phyloP scores from a whole-genome alignment of 2,888 invertebrate species.

The Eurois occulta region DNA sequence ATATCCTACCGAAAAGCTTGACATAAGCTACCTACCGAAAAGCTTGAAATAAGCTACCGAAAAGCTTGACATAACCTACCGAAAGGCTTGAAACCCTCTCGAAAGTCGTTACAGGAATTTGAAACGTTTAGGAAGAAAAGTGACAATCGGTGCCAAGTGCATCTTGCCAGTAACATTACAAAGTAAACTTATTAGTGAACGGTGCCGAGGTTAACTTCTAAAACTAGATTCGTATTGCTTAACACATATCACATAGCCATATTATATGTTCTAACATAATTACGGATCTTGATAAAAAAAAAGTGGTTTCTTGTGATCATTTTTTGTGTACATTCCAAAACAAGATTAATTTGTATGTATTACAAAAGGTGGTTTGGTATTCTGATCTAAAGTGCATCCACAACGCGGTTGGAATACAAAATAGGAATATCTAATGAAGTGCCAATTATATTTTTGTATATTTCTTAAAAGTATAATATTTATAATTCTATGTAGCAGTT shows the following conservation, averaged over 20 bases:
- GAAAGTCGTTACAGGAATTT: neutral
- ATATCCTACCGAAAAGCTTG: neutral
- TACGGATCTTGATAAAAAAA: conserved; percentile 7
- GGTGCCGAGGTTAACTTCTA: conserved; percentile 46
- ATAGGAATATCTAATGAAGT: neutral
- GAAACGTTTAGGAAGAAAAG: neutral
- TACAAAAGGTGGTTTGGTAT: neutral
- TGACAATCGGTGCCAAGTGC: neutral
- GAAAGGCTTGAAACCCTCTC: neutral
- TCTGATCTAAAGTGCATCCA: neutral
- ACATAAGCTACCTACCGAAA: neutral
- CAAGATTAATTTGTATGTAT: conserved; percentile 1
- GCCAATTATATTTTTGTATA: neutral
- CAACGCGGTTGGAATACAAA: neutral
- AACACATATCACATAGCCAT: neutral
- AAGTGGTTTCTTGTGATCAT: neutral
- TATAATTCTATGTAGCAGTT: neutral
- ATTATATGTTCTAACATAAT: conserved; percentile 5
- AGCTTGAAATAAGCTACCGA: neutral
- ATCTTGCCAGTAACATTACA: neutral
- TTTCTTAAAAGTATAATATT: neutral
- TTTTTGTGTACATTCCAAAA: neutral
- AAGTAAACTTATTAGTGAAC: conserved; percentile 16
- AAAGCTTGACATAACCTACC: neutral
- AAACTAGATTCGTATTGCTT: conserved; percentile 14